Evolutionary conservation across 2,797 vertebrate genomes (phyloP).

Genomic region (Trachops cirrhosus): DNA sequence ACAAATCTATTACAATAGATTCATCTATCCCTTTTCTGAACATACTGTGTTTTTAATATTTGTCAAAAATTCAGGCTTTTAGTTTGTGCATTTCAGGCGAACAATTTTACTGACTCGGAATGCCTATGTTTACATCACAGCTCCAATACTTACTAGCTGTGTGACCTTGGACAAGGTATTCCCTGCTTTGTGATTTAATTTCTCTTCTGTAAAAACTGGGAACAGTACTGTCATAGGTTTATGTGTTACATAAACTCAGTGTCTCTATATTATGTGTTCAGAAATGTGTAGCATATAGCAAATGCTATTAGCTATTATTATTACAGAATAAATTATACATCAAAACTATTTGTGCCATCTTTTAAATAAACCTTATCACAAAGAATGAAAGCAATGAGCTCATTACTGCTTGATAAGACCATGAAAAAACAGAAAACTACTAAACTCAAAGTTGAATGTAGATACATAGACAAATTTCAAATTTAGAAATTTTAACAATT

Average conservation of each 20-base stretch:
- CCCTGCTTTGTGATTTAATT: conserved; percentile 37
- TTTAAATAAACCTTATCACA: conserved; percentile 1
- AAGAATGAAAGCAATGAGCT: background rate
- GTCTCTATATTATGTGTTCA: background rate
- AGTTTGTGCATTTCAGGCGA: background rate
- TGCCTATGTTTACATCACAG: background rate
- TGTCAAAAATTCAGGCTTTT: background rate
- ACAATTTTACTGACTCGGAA: background rate
- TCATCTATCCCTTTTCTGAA: background rate
- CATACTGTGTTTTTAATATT: background rate
- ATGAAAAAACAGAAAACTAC: conserved; percentile 2
- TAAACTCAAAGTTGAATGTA: conserved; percentile 11
- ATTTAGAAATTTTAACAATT: background rate
- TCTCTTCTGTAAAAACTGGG: background rate
- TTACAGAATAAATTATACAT: conserved; percentile 16
- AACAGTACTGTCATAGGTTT: background rate
- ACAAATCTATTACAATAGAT: background rate
- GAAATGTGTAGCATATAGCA: background rate
- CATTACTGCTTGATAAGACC: background rate
- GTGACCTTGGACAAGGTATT: background rate
- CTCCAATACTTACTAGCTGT: conserved; percentile 3
- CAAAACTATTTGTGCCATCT: background rate
- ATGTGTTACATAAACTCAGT: background rate
- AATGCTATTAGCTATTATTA: background rate
- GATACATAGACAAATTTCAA: background rate